Evolutionary conservation across 1,140 invertebrate genomes (phyloP).

Genomic region (Protaetia brevitarsis): DNA sequence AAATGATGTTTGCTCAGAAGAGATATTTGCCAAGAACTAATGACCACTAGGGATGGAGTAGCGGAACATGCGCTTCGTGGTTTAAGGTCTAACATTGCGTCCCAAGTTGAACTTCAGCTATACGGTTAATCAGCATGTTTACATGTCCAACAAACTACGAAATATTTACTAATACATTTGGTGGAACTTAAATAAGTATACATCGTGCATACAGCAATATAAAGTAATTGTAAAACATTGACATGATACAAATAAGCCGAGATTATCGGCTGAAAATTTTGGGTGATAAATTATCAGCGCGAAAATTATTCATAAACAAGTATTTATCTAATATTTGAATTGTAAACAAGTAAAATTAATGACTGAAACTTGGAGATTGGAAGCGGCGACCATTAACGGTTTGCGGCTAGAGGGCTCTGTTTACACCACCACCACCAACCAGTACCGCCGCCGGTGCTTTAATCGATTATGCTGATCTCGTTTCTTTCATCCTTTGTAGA

Average conservation of each 20-base stretch:
- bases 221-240: no score
- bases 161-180: no score
- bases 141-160: no score
- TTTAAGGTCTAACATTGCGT: no score
- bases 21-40: no score
- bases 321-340: conserved; percentile 22
- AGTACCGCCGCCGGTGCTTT: neutral
- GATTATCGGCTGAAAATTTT: neutral
- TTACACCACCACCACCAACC: conserved; percentile 1
- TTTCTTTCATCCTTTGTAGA: conserved; percentile 17
- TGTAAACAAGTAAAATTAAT: conserved; percentile 23
- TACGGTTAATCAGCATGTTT: no score
- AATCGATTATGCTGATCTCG: conserved; percentile 23
- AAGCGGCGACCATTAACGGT: conserved; percentile 12
- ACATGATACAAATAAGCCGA: neutral
- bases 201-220: no score
- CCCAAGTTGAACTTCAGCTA: no score
- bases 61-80: no score
- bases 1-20: no score
- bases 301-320: conserved; percentile 21
- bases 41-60: no score
- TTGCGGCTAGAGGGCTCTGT: conserved; percentile 6
- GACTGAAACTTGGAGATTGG: conserved; percentile 15
- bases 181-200: no score
- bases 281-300: neutral